Conservation (phyloP, 2,888 invertebrate genomes). For the Scrobipalpa atriplicella region DNA sequence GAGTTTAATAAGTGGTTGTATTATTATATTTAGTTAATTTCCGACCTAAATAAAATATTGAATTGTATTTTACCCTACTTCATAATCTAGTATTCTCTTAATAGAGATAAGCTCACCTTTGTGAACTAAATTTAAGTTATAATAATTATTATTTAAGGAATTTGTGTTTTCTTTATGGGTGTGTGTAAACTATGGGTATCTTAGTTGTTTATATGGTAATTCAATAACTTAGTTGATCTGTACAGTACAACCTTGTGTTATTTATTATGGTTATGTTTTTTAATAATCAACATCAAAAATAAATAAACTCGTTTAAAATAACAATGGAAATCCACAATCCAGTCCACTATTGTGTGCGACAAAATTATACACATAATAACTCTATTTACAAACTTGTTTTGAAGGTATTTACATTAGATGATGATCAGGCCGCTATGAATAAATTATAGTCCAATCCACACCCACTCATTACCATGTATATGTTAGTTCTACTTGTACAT, state of each 20-base stretch:
- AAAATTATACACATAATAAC: constrained; percentile 10
- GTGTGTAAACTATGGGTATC: too few relatives aligned
- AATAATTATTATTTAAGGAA: background rate
- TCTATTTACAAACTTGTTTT: constrained; percentile 10
- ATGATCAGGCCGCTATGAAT: constrained; percentile 23
- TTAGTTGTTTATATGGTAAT: background rate
- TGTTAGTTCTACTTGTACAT: constrained; percentile 4
- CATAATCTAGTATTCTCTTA: too few relatives aligned
- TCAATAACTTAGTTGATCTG: background rate
- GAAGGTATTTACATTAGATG: constrained; percentile 14
- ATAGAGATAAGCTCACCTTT: too few relatives aligned
- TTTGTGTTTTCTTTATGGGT: too few relatives aligned
- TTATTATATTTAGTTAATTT: background rate
- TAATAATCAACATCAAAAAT: background rate
- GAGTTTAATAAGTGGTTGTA: constrained; percentile 3
- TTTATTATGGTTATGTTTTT: background rate
- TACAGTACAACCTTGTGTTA: background rate
- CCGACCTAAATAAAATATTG: background rate
- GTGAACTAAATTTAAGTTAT: too few relatives aligned
- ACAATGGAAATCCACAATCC: constrained; percentile 8
- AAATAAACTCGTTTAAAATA: background rate
- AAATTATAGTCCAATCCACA: constrained; percentile 20
- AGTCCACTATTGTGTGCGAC: constrained; percentile 12
- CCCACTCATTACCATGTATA: constrained; percentile 14
- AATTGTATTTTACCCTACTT: background rate